These are phyloP conservation scores for Tragelaphus strepsiceros DNA, from an alignment of 2,113 vertebrate species.

Conservation along the genomic window DNA sequence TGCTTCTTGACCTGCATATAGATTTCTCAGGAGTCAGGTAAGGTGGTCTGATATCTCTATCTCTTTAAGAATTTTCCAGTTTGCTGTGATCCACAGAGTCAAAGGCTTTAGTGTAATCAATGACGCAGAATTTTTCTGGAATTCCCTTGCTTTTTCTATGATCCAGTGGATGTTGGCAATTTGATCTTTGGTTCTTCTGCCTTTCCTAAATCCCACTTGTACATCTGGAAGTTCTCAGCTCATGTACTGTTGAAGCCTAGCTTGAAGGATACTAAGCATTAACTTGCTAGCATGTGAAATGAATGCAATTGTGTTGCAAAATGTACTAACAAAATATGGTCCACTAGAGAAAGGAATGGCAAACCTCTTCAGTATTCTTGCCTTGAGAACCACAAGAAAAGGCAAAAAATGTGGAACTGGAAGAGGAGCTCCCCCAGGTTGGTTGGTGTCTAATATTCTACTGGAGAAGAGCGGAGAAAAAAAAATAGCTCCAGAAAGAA, in stretches of 20 bases:
- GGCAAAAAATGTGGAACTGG: background rate
- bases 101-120: background rate
- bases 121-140: background rate
- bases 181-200: background rate
- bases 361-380: background rate
- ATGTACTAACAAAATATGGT: background rate
- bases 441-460: background rate
- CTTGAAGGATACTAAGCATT: background rate
- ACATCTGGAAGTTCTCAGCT: background rate
- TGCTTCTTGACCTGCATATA: background rate
- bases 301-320: background rate
- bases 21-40: background rate
- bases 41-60: background rate
- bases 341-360: background rate
- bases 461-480: background rate
- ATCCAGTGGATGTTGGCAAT: background rate
- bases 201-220: background rate
- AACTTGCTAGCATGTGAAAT: background rate
- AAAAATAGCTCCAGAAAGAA: background rate
- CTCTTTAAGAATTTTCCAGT: background rate
- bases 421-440: background rate
- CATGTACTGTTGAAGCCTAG: background rate
- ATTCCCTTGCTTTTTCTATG: background rate
- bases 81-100: background rate
- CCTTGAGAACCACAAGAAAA: background rate